Conservation (phyloP, 2,888 invertebrate species). For the Venustoraphidia nigricollis region DNA sequence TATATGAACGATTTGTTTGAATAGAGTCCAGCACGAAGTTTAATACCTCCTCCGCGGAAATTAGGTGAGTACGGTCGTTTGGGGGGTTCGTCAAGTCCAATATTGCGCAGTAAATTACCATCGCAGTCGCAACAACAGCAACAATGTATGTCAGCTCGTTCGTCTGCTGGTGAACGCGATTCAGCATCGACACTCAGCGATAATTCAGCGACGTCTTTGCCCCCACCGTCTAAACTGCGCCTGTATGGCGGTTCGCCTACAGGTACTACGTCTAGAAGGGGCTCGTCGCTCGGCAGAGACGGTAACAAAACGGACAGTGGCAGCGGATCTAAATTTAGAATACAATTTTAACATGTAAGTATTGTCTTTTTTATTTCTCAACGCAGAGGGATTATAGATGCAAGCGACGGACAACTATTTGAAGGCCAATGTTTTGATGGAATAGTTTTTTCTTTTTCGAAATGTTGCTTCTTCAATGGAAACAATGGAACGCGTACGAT, state of each 20-base stretch:
- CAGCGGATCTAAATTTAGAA: constrained; percentile 45
- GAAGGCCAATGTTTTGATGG: too few relatives aligned
- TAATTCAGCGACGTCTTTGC: constrained; percentile 37
- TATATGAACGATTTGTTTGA: constrained; percentile 6
- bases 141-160: constrained; percentile 21
- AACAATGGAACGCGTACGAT: too few relatives aligned
- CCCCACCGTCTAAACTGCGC: constrained; percentile 36
- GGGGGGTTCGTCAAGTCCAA: constrained; percentile 25
- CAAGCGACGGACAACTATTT: too few relatives aligned
- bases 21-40: constrained; percentile 27
- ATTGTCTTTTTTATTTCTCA: background rate
- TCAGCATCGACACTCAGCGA: constrained; percentile 37
- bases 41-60: constrained; percentile 36
- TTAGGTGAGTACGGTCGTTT: constrained; percentile 41
- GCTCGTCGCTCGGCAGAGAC: constrained; percentile 41
- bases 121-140: constrained; percentile 23
- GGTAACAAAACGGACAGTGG: constrained; percentile 31
- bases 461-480: too few relatives aligned
- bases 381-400: background rate
- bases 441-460: too few relatives aligned
- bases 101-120: constrained; percentile 1
- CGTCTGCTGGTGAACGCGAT: constrained; percentile 31
- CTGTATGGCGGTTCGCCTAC: constrained; percentile 26
- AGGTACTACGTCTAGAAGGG: constrained; percentile 31
- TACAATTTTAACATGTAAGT: constrained; percentile 42